Evolutionary conservation across 1,140 invertebrate genomes (phyloP).

Genomic region (Pinna nobilis): DNA sequence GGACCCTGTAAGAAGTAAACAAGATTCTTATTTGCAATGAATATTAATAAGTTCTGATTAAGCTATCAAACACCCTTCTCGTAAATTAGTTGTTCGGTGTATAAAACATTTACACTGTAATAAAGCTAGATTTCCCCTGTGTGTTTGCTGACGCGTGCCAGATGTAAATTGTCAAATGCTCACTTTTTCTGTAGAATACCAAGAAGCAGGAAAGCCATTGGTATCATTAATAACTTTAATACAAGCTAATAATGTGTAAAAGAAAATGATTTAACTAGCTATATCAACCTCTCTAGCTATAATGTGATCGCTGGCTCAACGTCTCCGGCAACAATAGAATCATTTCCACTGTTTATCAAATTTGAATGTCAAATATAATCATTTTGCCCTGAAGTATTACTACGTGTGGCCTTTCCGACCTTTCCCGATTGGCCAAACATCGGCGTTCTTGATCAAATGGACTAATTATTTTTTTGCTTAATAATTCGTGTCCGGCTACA

Average conservation of each 20-base stretch:
- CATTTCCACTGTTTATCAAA: slow-evolving; percentile 42
- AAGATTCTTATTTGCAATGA: no score
- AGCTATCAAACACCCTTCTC: slow-evolving; percentile 18
- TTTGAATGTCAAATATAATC: slow-evolving; percentile 38
- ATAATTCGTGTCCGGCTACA: no score
- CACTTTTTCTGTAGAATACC: slow-evolving; percentile 15
- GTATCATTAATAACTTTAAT: slow-evolving; percentile 39
- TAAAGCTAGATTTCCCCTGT: slow-evolving; percentile 36
- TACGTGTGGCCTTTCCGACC: slow-evolving; percentile 19
- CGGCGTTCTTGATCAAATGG: no score
- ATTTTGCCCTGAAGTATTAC: slow-evolving; percentile 29
- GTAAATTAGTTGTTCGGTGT: slow-evolving; percentile 27
- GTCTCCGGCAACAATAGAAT: slow-evolving; percentile 32
- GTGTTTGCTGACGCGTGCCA: slow-evolving; percentile 17
- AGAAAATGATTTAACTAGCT: slow-evolving; percentile 43
- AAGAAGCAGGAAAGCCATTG: slow-evolving; percentile 8
- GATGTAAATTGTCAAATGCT: slow-evolving; percentile 15
- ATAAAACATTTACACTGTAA: slow-evolving; percentile 39
- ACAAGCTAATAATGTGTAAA: slow-evolving; percentile 35
- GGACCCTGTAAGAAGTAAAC: no score
- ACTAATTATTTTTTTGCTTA: no score
- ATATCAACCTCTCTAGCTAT: slow-evolving; percentile 30
- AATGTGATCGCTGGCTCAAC: slow-evolving; percentile 37
- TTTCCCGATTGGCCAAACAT: slow-evolving; percentile 34
- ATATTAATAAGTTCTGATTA: no score